Base-by-base conservation (phyloP, 2,113 vertebrate genomes). In the Oreochromis aureus region DNA sequence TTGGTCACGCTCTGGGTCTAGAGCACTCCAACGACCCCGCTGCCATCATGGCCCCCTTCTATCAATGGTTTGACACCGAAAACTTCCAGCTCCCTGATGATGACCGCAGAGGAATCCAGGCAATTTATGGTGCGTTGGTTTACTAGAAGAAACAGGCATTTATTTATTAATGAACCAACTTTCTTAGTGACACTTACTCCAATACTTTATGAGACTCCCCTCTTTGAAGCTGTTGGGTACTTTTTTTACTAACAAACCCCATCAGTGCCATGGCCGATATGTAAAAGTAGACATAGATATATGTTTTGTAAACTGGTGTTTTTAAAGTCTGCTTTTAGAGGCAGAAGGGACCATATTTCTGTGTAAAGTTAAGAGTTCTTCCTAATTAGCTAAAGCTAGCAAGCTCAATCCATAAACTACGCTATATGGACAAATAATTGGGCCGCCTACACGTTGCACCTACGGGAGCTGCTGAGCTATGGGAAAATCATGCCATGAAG, bases 41-140 rank as follows among this genome's bases (percentile, higher is more conserved):
- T 0, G 98, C 98, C 93, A 98, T 98, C 95, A 98, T 98, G 98
- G 98, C 98, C 0, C 98, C 98, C 3, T 98, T 98, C 93, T 98
- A 98, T 94, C 98, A 98, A 89, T 98, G 97, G 97, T 98, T 98
- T 94, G 98, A 98, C 51, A 98, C 97, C 0, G 97, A 98, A 82
- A 97, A 97, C 95, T 98, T 98, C 12, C 95, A 97, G 76, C 93
- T 98, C 19, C 98, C 98, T 0, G 97, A 97, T 2, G 98, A 98
- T 6, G 98, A 98, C 90, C 97, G 95, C 71, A 95, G 93, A 6
- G 98, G 98, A 86, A 97, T 99, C 90, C 98, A 99, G 90, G 92
- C 97, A 10, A 96, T 99, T 46, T 99, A 99, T 16, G 97, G 98
- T 95, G 36, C 30, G 94, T 88, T n/a, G 18, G 10, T 84, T 59